phyloP scores from a whole-genome alignment of 2,888 invertebrate species.

The Andrena marginata region DNA sequence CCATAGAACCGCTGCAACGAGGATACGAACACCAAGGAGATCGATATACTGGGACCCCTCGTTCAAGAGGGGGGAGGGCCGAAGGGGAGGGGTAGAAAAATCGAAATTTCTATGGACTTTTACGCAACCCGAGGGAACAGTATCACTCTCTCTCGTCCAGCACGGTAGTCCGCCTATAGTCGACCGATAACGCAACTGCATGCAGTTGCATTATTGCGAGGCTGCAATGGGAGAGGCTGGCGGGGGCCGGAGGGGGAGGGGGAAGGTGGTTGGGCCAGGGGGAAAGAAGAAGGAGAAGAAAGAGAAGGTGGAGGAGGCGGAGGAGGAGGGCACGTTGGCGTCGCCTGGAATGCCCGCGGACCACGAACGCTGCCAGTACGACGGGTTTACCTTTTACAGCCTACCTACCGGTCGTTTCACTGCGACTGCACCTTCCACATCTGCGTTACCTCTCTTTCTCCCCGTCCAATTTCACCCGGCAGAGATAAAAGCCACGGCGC shows the following conservation, averaged over 20 bases:
- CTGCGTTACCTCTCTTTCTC: slow-evolving; percentile 52
- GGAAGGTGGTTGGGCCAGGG: slow-evolving; percentile 44
- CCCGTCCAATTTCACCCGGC: slow-evolving; percentile 44
- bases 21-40: neutral
- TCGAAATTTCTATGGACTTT: slow-evolving; percentile 37
- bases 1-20: neutral
- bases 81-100: slow-evolving; percentile 1
- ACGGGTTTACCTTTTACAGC: slow-evolving; percentile 78
- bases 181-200: slow-evolving; percentile 70
- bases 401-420: slow-evolving; percentile 80
- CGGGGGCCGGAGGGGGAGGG: slow-evolving; percentile 38
- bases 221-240: slow-evolving; percentile 61
- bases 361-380: slow-evolving; percentile 76
- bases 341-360: slow-evolving; percentile 75
- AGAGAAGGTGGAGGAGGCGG: slow-evolving; percentile 49
- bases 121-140: slow-evolving; percentile 18
- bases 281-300: slow-evolving; percentile 57
- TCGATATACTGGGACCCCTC: neutral
- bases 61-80: too few relatives aligned
- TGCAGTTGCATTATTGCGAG: slow-evolving; percentile 76
- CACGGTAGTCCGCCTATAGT: slow-evolving; percentile 54
- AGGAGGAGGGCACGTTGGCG: slow-evolving; percentile 72
- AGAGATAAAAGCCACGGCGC: slow-evolving; percentile 19
- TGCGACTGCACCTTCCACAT: slow-evolving; percentile 72
- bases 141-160: slow-evolving; percentile 33